Percentiles rank a stretch among this genome's conserved stretches.
Evolutionary conservation across 2,113 vertebrate genomes (phyloP).

Genomic region (Myanophis thanlyinensis): DNA sequence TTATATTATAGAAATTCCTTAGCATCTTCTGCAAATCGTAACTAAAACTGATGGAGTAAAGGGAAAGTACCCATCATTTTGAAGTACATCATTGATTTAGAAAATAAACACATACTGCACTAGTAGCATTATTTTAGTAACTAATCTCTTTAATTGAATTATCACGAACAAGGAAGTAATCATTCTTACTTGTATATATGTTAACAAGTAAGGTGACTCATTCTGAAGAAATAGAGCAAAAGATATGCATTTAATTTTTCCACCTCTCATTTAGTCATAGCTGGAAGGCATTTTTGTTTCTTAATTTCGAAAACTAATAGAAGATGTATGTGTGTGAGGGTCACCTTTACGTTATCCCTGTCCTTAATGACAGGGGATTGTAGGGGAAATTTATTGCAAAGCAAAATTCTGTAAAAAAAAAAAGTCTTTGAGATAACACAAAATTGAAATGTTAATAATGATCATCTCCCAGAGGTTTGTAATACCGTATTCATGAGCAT

Average conservation of each 20-base stretch:
- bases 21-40: slow-evolving; percentile 14
- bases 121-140: neutral
- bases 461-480: neutral
- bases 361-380: neutral
- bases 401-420: neutral
- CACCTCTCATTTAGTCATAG: neutral
- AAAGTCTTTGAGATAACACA: slow-evolving; percentile 1
- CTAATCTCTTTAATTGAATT: slow-evolving; percentile 36
- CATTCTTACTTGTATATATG: slow-evolving; percentile 36
- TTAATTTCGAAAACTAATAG: slow-evolving; percentile 45
- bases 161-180: slow-evolving; percentile 28
- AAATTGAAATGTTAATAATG: slow-evolving; percentile 1
- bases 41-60: slow-evolving; percentile 16
- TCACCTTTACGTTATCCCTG: neutral
- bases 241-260: slow-evolving; percentile 24
- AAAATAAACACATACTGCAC: neutral
- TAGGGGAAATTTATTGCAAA: neutral
- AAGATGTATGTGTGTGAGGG: slow-evolving; percentile 12
- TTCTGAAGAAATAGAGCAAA: slow-evolving; percentile 16
- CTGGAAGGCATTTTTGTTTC: slow-evolving; percentile 31
- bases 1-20: neutral
- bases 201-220: slow-evolving; percentile 49
- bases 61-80: neutral
- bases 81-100: neutral
- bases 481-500: neutral